These are phyloP conservation scores for Sprattus sprattus DNA, from an alignment of 2,113 vertebrate genomes.

Conservation along the genomic window DNA sequence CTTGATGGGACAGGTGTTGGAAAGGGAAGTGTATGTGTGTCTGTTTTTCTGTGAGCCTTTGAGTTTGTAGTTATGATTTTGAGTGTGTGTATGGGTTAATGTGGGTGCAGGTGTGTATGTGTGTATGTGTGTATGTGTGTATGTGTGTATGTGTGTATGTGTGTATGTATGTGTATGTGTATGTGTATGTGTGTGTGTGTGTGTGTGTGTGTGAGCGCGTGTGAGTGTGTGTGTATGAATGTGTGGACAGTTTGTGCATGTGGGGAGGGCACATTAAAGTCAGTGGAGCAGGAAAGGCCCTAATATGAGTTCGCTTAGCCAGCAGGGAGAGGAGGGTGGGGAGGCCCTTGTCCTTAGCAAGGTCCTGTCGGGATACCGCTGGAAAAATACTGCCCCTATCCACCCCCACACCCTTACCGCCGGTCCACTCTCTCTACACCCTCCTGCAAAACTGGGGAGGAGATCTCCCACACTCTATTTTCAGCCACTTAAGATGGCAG, in stretches of 20 bases:
- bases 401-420: background rate
- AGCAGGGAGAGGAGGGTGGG: background rate
- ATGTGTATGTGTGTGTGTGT: background rate
- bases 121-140: slow-evolving; percentile 1
- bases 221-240: background rate
- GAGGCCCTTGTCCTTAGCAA: slow-evolving; percentile 8
- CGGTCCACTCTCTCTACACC: slow-evolving; percentile 18
- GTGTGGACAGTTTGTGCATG: background rate
- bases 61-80: background rate
- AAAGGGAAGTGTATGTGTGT: background rate
- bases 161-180: background rate
- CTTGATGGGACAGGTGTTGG: background rate
- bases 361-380: slow-evolving; percentile 15
- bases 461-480: slow-evolving; percentile 35
- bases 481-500: slow-evolving; percentile 42
- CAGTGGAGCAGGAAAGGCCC: slow-evolving; percentile 14
- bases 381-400: slow-evolving; percentile 36
- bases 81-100: background rate
- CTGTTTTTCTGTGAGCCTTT: background rate
- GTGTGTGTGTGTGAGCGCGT: background rate
- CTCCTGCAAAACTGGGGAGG: slow-evolving; percentile 13
- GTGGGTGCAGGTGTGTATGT: background rate
- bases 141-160: background rate
- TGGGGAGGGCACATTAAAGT: background rate
- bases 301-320: slow-evolving; percentile 7